Conservation (phyloP, 2,113 vertebrate species). For the Melanostigma gelatinosum region DNA sequence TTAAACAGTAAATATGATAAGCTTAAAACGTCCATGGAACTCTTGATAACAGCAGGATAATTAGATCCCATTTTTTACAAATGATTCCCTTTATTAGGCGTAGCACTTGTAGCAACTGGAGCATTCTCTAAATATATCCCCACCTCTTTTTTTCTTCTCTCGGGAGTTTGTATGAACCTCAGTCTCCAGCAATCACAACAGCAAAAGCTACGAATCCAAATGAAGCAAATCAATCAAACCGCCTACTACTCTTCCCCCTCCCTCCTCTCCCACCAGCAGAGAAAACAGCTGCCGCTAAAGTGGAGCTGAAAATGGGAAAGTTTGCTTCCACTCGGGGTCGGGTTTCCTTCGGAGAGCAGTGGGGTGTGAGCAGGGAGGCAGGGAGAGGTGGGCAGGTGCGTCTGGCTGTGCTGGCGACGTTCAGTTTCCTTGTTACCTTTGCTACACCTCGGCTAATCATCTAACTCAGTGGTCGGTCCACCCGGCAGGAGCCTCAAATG, state of each 20-base stretch:
- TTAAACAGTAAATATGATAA: slow-evolving; percentile 29
- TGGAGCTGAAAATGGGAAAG: slow-evolving; percentile 50
- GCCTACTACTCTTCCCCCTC: slow-evolving; percentile 13
- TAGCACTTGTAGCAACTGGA: slow-evolving; percentile 32
- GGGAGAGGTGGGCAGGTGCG: slow-evolving; percentile 66
- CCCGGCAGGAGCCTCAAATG: slow-evolving; percentile 53
- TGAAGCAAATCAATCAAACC: slow-evolving; percentile 80
- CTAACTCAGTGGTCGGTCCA: slow-evolving; percentile 73
- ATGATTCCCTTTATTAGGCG: slow-evolving; percentile 64
- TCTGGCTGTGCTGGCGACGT: slow-evolving; percentile 62
- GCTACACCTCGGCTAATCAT: slow-evolving; percentile 74
- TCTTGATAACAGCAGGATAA: slow-evolving; percentile 54
- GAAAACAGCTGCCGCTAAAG: slow-evolving; percentile 51
- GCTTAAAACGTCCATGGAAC: slow-evolving; percentile 7
- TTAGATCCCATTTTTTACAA: slow-evolving; percentile 67
- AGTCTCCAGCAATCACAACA: slow-evolving; percentile 68
- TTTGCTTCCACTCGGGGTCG: slow-evolving; percentile 46
- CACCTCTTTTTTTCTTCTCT: slow-evolving; percentile 34
- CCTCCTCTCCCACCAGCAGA: slow-evolving; percentile 51
- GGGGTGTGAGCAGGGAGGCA: slow-evolving; percentile 15
- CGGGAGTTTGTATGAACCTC: slow-evolving; percentile 49
- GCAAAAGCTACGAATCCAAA: slow-evolving; percentile 73
- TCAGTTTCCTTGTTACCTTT: slow-evolving; percentile 69
- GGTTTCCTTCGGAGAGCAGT: slow-evolving; percentile 61
- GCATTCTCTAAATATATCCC: slow-evolving; percentile 43